Conservation (phyloP, 2,113 vertebrate genomes). For the Coptodon rendalli region DNA sequence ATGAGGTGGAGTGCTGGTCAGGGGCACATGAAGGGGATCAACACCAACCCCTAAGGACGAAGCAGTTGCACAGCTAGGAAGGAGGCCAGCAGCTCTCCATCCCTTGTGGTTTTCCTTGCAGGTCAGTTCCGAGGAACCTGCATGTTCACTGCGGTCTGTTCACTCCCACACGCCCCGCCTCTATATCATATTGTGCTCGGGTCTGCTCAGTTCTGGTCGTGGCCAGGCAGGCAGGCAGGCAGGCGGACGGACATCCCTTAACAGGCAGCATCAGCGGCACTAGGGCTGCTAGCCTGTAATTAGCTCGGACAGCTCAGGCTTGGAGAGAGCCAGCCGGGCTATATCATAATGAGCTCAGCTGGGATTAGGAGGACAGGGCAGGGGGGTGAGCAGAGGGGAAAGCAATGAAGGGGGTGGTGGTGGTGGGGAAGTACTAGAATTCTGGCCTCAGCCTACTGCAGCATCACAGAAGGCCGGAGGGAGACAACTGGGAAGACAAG, state of each 20-base stretch:
- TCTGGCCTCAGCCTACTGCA: constrained; percentile 60
- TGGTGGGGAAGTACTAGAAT: constrained; percentile 67
- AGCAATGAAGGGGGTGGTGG: constrained; percentile 75
- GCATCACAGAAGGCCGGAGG: constrained; percentile 79
- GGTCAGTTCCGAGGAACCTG: constrained; percentile 92
- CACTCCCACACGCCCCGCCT: neutral
- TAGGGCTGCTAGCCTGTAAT: constrained; percentile 93
- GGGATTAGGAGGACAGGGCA: constrained; percentile 99
- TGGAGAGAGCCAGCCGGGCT: constrained; percentile 96
- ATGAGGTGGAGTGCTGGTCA: constrained; percentile 44
- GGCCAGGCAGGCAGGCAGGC: constrained; percentile 22
- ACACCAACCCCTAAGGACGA: constrained; percentile 86
- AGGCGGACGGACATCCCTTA: constrained; percentile 84
- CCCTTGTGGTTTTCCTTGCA: constrained; percentile 80
- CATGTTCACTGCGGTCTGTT: constrained; percentile 54
- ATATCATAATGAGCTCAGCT: constrained; percentile 99
- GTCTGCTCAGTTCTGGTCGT: constrained; percentile 39
- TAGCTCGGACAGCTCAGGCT: constrained; percentile 99
- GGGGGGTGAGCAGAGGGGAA: constrained; percentile 83
- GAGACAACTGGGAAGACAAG: constrained; percentile 69
- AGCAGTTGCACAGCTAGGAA: constrained; percentile 78
- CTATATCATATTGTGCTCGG: constrained; percentile 13
- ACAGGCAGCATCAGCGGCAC: constrained; percentile 84
- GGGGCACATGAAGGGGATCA: constrained; percentile 86
- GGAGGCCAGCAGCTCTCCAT: constrained; percentile 70